Base-by-base conservation (phyloP, 2,113 vertebrate genomes). In the Accipiter cooperii region DNA sequence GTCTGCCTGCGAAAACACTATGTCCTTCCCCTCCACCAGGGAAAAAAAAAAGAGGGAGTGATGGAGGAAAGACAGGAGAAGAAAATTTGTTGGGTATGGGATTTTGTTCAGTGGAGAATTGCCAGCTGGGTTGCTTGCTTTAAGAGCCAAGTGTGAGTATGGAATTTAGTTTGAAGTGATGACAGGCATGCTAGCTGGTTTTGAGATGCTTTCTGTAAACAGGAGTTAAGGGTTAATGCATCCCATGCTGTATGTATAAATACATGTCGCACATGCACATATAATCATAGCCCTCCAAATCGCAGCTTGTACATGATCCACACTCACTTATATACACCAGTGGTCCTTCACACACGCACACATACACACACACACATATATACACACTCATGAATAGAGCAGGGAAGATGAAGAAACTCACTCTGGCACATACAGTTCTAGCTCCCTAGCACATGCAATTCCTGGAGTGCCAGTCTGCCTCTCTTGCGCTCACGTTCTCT, bases 91-190 rank as follows among this genome's bases (percentile, higher is more conserved):
- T 93, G 75, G 89, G 42, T 97, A 96, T 93, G 76, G 94, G 93
- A 60, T 95, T 65, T 95, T 92, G 71, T 87, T 91, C 84, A 70
- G 93, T 96, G 68, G 83, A 65, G 60, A 97, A 97, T 70, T 96
- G 95, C 90, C 94, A 97, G 89, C 74, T 95, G 84, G 91, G 87
- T 95, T 97, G 96, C 87, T 82, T 95, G 94, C 91, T 93, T 89
- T 75, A 86, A 93, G 87, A 96, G 93, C 95, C 94, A 91, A 91
- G 87, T 90, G 93, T 84, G 89, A 89, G 94, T 90, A 83, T 31
- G 61, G 92, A 96, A 79, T 98, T 98, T 97, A 98, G 96, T 98
- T 97, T 36, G 80, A 97, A 97, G 94, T 94, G 96, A 93, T 94
- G 97, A 97, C 95, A 89, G 91, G 84, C 97, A 77, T 96, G 87